Percentiles rank a stretch among this genome's conserved stretches.
phyloP scores from a whole-genome alignment of 64 coral and sea anemone genomes.

The Catalaphyllia jardinei region DNA sequence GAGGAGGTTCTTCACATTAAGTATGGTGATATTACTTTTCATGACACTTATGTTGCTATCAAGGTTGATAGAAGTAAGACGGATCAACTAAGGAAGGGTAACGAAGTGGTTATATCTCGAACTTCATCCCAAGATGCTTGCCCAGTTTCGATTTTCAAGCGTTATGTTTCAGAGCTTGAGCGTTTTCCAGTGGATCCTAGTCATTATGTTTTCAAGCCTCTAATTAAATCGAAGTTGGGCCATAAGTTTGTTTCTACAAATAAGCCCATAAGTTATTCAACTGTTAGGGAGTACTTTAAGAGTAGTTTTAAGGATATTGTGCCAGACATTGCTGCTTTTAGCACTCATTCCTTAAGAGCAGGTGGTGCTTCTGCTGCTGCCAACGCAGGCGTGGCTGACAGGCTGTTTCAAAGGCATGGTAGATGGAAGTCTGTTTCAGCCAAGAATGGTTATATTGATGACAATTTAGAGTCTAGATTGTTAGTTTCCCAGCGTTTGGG shows the following conservation, averaged over 20 bases:
- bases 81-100: background rate
- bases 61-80: background rate
- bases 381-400: background rate
- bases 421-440: too few species aligned
- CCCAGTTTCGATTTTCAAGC: too few species aligned
- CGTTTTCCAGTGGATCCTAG: background rate
- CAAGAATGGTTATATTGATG: too few species aligned
- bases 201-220: background rate
- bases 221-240: background rate
- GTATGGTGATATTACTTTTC: too few species aligned
- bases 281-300: conserved; percentile 35
- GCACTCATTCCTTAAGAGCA: conserved; percentile 38
- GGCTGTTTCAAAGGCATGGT: conserved; percentile 34
- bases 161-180: too few species aligned
- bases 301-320: conserved; percentile 20
- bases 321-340: background rate
- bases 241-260: background rate
- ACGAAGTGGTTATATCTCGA: too few species aligned
- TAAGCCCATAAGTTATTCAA: conserved; percentile 32
- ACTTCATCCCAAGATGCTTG: too few species aligned
- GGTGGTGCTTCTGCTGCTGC: conserved; percentile 19
- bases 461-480: too few species aligned
- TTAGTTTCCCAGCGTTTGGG: too few species aligned
- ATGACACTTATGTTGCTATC: background rate
- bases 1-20: too few species aligned